Conservation (phyloP, 2,797 vertebrate genomes). For the Neosilurus mollespiculum region DNA sequence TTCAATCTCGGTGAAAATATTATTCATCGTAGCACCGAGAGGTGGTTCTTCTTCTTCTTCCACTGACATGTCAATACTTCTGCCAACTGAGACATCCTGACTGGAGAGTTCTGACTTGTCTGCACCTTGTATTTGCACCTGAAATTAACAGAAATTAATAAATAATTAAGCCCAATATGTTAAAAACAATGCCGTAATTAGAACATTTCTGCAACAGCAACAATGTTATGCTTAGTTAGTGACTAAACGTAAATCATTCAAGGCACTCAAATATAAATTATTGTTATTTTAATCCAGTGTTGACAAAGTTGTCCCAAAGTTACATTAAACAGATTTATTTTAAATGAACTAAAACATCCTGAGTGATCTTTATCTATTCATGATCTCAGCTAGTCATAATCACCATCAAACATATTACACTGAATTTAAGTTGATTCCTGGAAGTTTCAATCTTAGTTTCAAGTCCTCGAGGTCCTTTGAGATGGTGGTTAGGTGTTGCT, state of each 20-base stretch:
- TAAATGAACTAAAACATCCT: not conserved
- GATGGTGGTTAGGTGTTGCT: not conserved
- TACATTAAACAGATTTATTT: not conserved
- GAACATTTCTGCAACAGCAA: not conserved
- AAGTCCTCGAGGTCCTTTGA: not conserved
- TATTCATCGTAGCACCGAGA: slow-evolving; percentile 51
- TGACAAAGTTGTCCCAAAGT: not conserved
- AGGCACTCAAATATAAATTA: not conserved
- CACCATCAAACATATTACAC: not conserved
- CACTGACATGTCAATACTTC: slow-evolving; percentile 30
- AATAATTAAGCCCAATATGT: not conserved
- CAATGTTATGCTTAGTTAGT: not conserved
- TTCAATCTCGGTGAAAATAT: slow-evolving; percentile 64
- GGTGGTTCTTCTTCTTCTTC: slow-evolving; percentile 39
- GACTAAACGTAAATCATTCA: not conserved
- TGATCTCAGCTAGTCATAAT: not conserved
- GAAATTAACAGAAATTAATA: not conserved
- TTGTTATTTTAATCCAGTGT: not conserved
- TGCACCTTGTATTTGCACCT: slow-evolving; percentile 15
- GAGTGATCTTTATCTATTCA: not conserved
- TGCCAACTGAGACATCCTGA: not conserved
- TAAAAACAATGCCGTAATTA: not conserved
- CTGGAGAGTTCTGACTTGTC: not conserved
- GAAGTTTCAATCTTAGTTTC: not conserved
- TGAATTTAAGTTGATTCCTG: not conserved